Conservation (phyloP, 2,113 vertebrate genomes). For the Heteronetta atricapilla region DNA sequence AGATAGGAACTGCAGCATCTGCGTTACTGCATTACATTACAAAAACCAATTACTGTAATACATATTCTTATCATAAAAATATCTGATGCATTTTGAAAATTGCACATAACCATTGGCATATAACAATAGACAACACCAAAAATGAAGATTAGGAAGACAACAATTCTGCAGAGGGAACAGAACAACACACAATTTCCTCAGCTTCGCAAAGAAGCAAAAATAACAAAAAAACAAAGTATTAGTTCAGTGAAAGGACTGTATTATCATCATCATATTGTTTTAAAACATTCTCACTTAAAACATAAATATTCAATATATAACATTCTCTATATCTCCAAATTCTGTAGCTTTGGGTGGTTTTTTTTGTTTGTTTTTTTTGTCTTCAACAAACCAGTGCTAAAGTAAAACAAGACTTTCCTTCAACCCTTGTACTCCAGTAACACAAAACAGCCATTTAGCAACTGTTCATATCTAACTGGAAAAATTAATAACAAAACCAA, state of each 20-base stretch:
- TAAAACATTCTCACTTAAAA: background rate
- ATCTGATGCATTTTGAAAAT: background rate
- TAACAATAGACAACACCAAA: background rate
- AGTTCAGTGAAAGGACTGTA: background rate
- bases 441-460: constrained; percentile 9
- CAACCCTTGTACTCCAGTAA: background rate
- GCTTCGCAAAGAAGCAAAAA: background rate
- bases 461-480: background rate
- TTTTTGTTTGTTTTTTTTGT: background rate
- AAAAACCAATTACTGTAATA: background rate
- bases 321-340: background rate
- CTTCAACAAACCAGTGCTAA: background rate
- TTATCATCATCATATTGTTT: background rate
- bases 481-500: constrained; percentile 24
- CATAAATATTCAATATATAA: background rate
- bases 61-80: background rate
- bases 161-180: background rate
- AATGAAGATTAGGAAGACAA: background rate
- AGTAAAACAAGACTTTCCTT: constrained; percentile 11
- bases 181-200: background rate
- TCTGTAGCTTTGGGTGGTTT: background rate
- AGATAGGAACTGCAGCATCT: background rate
- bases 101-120: background rate
- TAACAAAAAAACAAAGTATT: background rate
- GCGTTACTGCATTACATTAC: background rate